Percentiles rank a stretch among this genome's conserved stretches.
These are phyloP conservation scores for Phainopepla nitens DNA, from an alignment of 2,113 vertebrate species.

Conservation along the genomic window DNA sequence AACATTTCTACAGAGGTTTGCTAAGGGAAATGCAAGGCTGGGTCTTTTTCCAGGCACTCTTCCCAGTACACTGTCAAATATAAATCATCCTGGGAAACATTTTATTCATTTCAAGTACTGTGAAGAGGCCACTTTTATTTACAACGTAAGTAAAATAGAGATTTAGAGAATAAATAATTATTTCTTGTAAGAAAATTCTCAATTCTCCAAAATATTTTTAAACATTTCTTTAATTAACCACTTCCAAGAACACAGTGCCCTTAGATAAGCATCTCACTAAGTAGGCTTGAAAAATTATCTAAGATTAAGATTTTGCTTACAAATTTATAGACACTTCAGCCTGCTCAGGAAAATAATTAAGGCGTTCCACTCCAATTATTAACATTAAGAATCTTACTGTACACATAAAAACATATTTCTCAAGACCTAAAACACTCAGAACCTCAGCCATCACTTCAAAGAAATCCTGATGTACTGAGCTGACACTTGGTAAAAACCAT, in stretches of 20 bases:
- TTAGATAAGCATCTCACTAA: background rate
- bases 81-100: constrained; percentile 44
- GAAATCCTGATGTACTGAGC: background rate
- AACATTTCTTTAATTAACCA: background rate
- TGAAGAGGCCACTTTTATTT: background rate
- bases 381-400: background rate
- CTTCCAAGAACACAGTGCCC: background rate
- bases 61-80: constrained; percentile 23
- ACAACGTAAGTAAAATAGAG: background rate
- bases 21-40: background rate
- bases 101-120: background rate
- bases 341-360: background rate
- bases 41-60: background rate
- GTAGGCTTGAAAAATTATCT: background rate
- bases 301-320: background rate
- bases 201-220: background rate
- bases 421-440: background rate
- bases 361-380: background rate
- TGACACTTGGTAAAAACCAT: background rate
- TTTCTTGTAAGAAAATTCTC: background rate
- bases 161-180: background rate
- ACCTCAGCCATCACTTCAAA: background rate
- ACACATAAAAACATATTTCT: background rate
- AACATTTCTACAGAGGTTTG: constrained; percentile 10
- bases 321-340: background rate